Conservation (phyloP, 2,888 invertebrate species). For the Agrochola lota region DNA sequence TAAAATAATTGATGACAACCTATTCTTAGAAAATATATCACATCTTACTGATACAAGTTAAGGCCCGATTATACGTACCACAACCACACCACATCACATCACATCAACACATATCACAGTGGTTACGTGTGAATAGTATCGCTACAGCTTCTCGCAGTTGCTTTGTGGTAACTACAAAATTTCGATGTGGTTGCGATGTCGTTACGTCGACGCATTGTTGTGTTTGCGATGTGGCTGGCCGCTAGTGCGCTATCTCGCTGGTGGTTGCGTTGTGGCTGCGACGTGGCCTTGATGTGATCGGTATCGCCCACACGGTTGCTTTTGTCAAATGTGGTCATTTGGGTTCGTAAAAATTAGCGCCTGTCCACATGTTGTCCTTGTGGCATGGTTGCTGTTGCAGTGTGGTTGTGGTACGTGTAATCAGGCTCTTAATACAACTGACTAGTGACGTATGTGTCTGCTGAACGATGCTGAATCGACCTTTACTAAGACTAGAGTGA, state of each 20-base stretch:
- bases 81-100: background rate
- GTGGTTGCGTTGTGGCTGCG: background rate
- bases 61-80: too few species aligned
- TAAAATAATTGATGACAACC: slow-evolving; percentile 28
- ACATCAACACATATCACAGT: background rate
- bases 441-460: slow-evolving; percentile 53
- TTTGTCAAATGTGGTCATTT: background rate
- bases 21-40: slow-evolving; percentile 48
- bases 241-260: too few species aligned
- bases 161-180: background rate
- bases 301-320: background rate
- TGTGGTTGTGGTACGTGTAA: background rate
- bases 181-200: background rate
- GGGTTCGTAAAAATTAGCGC: background rate
- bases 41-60: slow-evolving; percentile 25
- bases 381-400: too few species aligned
- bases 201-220: too few species aligned
- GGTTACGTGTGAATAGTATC: background rate
- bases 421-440: slow-evolving; percentile 38
- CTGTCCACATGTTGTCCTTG: background rate
- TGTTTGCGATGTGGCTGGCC: too few species aligned
- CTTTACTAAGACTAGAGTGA: slow-evolving; percentile 73
- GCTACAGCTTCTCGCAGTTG: background rate
- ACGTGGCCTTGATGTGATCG: background rate
- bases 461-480: slow-evolving; percentile 55